Evolutionary conservation across 2,888 invertebrate species (phyloP), one percentile per base, ranked within the genome.

Genomic region (Meghimatium bilineatum): DNA sequence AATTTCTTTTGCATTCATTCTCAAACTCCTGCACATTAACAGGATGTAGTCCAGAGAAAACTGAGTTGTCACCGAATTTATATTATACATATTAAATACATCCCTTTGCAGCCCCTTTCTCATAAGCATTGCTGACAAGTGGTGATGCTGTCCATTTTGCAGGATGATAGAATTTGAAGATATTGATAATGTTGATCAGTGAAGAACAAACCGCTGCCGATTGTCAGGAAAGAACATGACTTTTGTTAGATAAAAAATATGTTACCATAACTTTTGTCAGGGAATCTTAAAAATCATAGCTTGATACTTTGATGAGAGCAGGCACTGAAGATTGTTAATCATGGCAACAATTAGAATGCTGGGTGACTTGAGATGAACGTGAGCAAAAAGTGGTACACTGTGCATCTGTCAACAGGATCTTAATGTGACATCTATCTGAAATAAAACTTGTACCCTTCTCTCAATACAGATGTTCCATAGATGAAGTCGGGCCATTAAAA

Each of bases 211-310:
- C 12, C 12, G 6, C 12, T 44, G 44, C 44, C 5, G 44, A 5
- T 44, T 44, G 44, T 44, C 44, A 44, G 44, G 44, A 44, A 44
- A 44, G 32, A 69, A 63, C 76, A 82, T 76, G 82, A 66, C 76
- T 67, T 67, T 69, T 72, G 72, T 81, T 82, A 82, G 76, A 74
- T 67, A 67, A 76, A 67, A 34, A 82, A 82, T 36, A 44, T 67
- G 75, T 82, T 82, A 82, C 82, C 67, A 66, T 52, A 17, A 14
- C 67, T 29, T 32, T 32, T 44, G 44, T 44, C 44, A 44, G 44
- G 44, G 32, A 5, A 32, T 36, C 14, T 12, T 6, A 69, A 34
- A 8, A 29, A n/a, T 2, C 66, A 34, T 34, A 14, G 34, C 34
- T 29, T 32, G 36, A 17, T 34, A 32, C 34, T 34, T 34, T 23